Conservation (phyloP, 2,888 invertebrate species). For the Hemithea aestivaria region DNA sequence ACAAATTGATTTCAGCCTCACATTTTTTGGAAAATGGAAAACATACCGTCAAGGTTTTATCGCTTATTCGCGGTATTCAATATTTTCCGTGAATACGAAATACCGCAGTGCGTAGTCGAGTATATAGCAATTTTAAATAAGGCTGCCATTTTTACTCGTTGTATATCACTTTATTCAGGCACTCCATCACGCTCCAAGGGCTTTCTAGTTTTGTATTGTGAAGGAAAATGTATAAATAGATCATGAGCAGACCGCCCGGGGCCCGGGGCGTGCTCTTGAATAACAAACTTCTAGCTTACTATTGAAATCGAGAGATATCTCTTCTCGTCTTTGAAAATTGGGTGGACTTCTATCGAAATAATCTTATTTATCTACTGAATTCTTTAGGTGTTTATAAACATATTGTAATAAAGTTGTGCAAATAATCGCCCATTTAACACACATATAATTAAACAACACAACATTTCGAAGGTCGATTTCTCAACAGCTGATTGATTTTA, state of each 20-base stretch:
- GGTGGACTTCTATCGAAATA: no score
- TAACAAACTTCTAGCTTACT: conserved; percentile 18
- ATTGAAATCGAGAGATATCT: background rate
- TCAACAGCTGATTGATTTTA: no score
- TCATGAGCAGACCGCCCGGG: conserved; percentile 17
- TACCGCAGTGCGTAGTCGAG: conserved; percentile 9
- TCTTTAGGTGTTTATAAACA: no score
- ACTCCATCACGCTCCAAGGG: conserved; percentile 12
- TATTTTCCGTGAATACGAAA: conserved; percentile 11
- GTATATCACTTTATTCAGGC: conserved; percentile 9
- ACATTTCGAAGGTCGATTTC: no score
- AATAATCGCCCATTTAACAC: no score
- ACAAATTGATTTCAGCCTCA: conserved; percentile 60
- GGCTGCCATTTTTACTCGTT: conserved; percentile 10
- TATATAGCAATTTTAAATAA: conserved; percentile 18
- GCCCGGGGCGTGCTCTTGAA: conserved; percentile 18
- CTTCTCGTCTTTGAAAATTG: no score
- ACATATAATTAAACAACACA: no score
- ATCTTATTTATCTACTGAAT: no score
- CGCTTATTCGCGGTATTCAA: conserved; percentile 9
- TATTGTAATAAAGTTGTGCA: no score
- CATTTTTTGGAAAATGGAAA: conserved; percentile 30
- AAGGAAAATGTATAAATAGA: conserved; percentile 16
- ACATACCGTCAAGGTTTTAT: conserved; percentile 19
- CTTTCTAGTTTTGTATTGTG: conserved; percentile 16